These are phyloP conservation scores for Tuberolachnus salignus DNA, from an alignment of 2,888 invertebrate species.

Conservation along the genomic window DNA sequence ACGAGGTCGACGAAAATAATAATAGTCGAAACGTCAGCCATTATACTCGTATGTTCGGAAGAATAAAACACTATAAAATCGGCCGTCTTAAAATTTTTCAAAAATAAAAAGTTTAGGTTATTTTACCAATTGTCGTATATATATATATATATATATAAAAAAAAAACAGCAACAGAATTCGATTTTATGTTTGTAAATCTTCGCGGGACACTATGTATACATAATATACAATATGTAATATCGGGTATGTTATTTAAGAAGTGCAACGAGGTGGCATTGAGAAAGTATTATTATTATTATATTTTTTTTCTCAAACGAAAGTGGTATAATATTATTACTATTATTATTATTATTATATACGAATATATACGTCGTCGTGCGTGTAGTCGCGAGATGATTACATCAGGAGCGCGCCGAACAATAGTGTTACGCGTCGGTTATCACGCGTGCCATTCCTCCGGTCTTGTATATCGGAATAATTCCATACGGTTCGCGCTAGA, in stretches of 20 bases:
- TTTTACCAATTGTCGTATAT: no score
- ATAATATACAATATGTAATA: no score
- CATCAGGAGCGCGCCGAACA: slow-evolving; percentile 51
- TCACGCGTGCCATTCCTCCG: slow-evolving; percentile 56
- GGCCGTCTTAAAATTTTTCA: no score
- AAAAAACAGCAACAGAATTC: no score
- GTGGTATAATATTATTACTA: slow-evolving; percentile 41
- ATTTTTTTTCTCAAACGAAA: slow-evolving; percentile 51
- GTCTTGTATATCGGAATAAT: slow-evolving; percentile 51
- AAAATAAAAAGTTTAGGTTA: no score
- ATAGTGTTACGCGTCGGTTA: slow-evolving; percentile 56
- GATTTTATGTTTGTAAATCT: no score
- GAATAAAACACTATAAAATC: no score
- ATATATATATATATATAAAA: no score
- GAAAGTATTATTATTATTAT: slow-evolving; percentile 54
- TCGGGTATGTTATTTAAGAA: slow-evolving; percentile 31
- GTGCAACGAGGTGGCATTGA: slow-evolving; percentile 40
- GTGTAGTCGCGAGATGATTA: slow-evolving; percentile 47
- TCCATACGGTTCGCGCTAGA: slow-evolving; percentile 52
- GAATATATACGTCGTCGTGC: neutral
- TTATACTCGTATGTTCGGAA: no score
- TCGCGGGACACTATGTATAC: no score
- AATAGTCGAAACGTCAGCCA: no score
- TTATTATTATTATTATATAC: slow-evolving; percentile 26
- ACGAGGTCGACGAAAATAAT: no score